phyloP scores from a whole-genome alignment of 2,888 invertebrate species.

The Ethmia dodecea region DNA sequence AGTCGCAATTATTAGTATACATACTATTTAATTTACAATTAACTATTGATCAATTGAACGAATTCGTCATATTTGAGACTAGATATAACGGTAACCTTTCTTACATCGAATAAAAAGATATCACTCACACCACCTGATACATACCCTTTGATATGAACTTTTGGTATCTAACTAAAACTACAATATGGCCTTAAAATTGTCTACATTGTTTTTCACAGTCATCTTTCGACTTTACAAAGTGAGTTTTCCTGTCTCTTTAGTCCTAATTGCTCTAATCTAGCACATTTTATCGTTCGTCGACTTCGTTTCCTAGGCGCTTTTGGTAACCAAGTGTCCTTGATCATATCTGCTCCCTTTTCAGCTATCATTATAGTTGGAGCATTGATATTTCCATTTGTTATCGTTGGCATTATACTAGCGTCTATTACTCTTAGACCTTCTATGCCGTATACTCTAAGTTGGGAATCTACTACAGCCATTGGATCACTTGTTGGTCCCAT shows the following conservation, averaged over 20 bases:
- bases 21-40: too few relatives aligned
- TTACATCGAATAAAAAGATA: background rate
- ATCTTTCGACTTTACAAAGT: constrained; percentile 45
- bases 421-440: constrained; percentile 89
- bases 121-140: background rate
- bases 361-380: constrained; percentile 93
- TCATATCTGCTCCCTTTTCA: constrained; percentile 90
- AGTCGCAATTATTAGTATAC: too few relatives aligned
- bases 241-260: constrained; percentile 26
- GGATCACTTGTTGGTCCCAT: constrained; percentile 89
- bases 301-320: constrained; percentile 33
- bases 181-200: constrained; percentile 28
- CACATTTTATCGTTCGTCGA: constrained; percentile 40
- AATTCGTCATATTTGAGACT: constrained; percentile 1
- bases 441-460: constrained; percentile 86
- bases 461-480: constrained; percentile 88
- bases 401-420: constrained; percentile 92
- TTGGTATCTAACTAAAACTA: constrained; percentile 26
- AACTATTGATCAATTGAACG: too few relatives aligned
- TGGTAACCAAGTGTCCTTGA: constrained; percentile 83
- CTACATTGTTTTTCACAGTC: constrained; percentile 27
- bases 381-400: constrained; percentile 92
- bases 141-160: constrained; percentile 15
- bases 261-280: constrained; percentile 32
- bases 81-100: constrained; percentile 1